A percentile compares a stretch with the other conserved stretches of the same genome.
Conservation (phyloP, 2,113 vertebrate species). For the Agapornis roseicollis region DNA sequence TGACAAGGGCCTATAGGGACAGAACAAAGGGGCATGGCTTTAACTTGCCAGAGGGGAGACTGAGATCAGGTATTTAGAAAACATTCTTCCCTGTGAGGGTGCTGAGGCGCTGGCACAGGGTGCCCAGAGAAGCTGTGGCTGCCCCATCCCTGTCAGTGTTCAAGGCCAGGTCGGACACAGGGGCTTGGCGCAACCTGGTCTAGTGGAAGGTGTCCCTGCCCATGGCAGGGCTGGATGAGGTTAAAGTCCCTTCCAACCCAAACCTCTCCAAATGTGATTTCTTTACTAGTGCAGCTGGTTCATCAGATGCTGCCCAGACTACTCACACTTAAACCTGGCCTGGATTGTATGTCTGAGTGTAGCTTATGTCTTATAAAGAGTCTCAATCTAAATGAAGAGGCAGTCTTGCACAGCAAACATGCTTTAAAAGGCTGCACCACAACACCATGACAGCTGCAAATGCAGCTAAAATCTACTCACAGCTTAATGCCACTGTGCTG, state of each 20-base stretch:
- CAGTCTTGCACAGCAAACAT: not conserved
- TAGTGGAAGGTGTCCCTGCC: not conserved
- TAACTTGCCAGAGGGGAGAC: not conserved
- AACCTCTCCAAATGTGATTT: not conserved
- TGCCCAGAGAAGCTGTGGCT: not conserved
- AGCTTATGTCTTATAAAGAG: not conserved
- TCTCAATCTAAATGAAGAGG: not conserved
- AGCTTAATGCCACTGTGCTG: not conserved
- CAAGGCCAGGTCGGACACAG: fast-evolving
- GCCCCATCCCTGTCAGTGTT: too few species aligned
- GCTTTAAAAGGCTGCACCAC: not conserved
- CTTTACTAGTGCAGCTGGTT: not conserved
- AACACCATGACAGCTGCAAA: not conserved
- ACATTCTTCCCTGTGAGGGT: not conserved
- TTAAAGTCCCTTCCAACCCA: not conserved
- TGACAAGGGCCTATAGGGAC: not conserved
- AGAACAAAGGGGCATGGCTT: not conserved
- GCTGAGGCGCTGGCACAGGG: not conserved
- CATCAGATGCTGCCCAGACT: not conserved
- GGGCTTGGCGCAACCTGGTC: not conserved
- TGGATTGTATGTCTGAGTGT: not conserved
- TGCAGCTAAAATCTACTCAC: not conserved
- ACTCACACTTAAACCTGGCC: not conserved
- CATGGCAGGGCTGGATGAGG: not conserved
- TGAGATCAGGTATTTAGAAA: not conserved